Percentiles rank a stretch among this genome's conserved stretches.
Evolutionary conservation across 2,113 vertebrate genomes (phyloP).

Genomic region (Ovis canadensis): DNA sequence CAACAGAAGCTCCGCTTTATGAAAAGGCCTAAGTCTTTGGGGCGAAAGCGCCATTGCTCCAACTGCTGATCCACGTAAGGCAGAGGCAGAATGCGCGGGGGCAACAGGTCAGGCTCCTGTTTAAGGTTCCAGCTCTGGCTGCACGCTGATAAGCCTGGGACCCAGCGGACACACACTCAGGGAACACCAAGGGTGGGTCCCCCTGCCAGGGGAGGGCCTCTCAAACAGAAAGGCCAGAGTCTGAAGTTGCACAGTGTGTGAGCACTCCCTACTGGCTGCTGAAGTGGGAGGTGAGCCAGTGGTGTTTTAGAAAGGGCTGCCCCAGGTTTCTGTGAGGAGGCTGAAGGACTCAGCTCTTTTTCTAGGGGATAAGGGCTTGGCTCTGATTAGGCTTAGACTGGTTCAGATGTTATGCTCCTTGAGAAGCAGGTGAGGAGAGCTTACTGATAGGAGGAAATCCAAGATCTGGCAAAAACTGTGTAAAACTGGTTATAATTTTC

Average conservation of each 20-base stretch:
- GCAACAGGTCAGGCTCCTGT: neutral
- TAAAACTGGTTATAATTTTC: neutral
- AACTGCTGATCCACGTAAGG: neutral
- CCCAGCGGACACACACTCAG: neutral
- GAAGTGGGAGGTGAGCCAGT: neutral
- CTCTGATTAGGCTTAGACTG: neutral
- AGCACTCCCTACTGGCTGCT: constrained; percentile 60
- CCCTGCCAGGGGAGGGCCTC: neutral
- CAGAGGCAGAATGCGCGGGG: neutral
- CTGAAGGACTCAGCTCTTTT: neutral
- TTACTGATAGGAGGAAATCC: neutral
- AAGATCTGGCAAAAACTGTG: neutral
- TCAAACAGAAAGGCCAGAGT: neutral
- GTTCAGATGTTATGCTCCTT: neutral
- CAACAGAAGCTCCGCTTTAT: constrained; percentile 8
- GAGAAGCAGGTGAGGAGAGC: neutral
- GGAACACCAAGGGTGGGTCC: neutral
- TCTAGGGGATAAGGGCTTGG: neutral
- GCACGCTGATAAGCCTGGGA: neutral
- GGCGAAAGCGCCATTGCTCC: constrained; percentile 19
- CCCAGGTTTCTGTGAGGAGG: neutral
- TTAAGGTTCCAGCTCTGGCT: neutral
- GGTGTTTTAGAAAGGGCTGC: neutral
- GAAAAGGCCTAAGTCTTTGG: neutral
- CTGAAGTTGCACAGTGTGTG: neutral